Evolutionary conservation across 2,797 vertebrate species (phyloP), one percentile per base, ranked within the genome.

Genomic region (Geotrypetes seraphini): DNA sequence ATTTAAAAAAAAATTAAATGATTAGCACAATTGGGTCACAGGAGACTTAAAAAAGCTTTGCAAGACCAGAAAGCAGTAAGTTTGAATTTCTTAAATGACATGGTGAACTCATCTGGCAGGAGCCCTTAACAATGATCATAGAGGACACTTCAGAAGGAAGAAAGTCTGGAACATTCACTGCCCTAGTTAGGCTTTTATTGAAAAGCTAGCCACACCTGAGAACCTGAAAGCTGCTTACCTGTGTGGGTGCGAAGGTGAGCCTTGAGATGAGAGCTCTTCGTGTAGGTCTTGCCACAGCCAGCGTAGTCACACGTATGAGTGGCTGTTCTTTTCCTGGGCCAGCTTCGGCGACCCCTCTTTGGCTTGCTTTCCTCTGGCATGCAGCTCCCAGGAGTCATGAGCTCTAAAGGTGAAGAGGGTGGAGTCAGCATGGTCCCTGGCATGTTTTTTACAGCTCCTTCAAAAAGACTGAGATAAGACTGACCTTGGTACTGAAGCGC

Each of bases 231-330:
- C n/a, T n/a, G n/a, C 64, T 60, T 63, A 98, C 96, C 96, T 90
- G 96, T 99, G 80, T 99, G 96, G 6, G 96, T 98, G 58, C 96
- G 86, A 61, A 97, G 86, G 49, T 99, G 96, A 0, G 96, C 95
- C 68, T 99, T 99, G 48, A 99, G 89, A 65, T 99, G 96, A 18
- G 96, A 99, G 62, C 96, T 99, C 75, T 99, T 99, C 11, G 96
- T 99, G 63, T 99, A 99, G 0, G 96, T 99, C 72, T 97, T 99
- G 23, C 94, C 96, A 2, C 96, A 99, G 56, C 94, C 96, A 0
- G 87, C 88, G 0, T 96, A 99, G 66, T 97, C 92, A 1, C 96
- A 99, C 2, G 89, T 97, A 73, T 99, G 93, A 0, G 92, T 91
- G 28, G 96, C 93, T 0, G 92, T 90, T 55, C 93, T 83, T 79